These are phyloP conservation scores for Miniopterus natalensis DNA, from an alignment of 2,113 vertebrate species.

Conservation along the genomic window DNA sequence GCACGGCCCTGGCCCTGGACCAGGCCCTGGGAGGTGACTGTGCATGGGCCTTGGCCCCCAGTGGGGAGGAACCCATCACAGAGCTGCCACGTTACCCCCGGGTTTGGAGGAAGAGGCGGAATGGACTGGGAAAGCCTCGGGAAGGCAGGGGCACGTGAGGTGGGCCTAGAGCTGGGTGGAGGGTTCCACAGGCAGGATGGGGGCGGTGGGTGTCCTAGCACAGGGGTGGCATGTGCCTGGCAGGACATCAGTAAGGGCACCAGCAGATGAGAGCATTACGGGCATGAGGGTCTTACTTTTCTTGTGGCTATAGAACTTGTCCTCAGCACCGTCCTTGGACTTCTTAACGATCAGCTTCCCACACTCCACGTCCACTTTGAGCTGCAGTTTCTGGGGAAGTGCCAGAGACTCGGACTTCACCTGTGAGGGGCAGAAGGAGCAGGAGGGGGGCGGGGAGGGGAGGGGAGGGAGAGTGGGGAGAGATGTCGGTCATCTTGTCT, in stretches of 20 bases:
- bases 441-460: too few relatives aligned
- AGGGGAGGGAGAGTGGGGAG: fast-evolving
- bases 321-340: slow-evolving; percentile 96
- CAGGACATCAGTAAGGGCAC: fast-evolving
- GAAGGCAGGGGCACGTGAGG: background rate
- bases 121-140: background rate
- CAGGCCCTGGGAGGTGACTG: background rate
- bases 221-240: background rate
- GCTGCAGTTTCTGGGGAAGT: slow-evolving; percentile 94
- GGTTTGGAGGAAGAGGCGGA: fast-evolving
- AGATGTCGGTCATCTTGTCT: background rate
- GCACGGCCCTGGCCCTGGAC: background rate
- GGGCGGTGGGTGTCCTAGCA: background rate
- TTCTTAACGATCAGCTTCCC: slow-evolving; percentile 97
- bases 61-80: background rate
- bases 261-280: fast-evolving
- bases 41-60: too few relatives aligned
- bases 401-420: slow-evolving; percentile 95
- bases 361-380: slow-evolving; percentile 97
- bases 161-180: background rate
- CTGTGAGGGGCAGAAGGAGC: slow-evolving; percentile 80
- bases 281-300: slow-evolving; percentile 92
- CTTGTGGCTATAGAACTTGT: slow-evolving; percentile 96
- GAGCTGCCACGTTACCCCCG: background rate
- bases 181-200: background rate